Conservation (phyloP, 2,888 invertebrate species). For the Thera obeliscata region DNA sequence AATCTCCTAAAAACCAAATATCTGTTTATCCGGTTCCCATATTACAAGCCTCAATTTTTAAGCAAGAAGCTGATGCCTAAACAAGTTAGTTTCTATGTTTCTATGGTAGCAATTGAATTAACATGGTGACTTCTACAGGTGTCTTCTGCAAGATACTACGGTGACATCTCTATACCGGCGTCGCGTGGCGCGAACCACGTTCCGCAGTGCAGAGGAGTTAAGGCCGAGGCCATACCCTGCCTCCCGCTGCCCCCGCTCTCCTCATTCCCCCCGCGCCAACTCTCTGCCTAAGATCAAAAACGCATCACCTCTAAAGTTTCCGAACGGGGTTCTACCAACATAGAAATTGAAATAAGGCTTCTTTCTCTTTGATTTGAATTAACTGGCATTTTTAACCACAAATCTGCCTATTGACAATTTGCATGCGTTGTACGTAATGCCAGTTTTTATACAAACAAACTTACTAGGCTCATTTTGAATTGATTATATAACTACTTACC, state of each 20-base stretch:
- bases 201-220: constrained; percentile 74
- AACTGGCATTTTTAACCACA: background rate
- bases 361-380: background rate
- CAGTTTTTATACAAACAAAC: background rate
- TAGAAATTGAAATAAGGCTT: constrained; percentile 8
- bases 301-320: constrained; percentile 64
- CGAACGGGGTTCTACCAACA: constrained; percentile 45
- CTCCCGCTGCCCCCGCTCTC: constrained; percentile 48
- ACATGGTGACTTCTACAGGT: constrained; percentile 50
- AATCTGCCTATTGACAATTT: constrained; percentile 1
- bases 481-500: background rate
- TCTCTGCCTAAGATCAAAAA: constrained; percentile 63
- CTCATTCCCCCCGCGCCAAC: constrained; percentile 58
- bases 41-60: no score
- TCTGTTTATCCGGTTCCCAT: no score
- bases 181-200: constrained; percentile 63
- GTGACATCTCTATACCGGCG: constrained; percentile 66
- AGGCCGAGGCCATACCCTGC: constrained; percentile 66
- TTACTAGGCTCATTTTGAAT: background rate
- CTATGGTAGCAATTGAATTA: background rate
- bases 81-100: background rate
- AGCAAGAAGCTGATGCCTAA: no score
- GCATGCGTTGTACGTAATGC: constrained; percentile 2
- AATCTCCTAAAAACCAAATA: no score
- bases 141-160: constrained; percentile 71